Conservation (phyloP, 2,888 invertebrate species). For the Hypomecis atomaria region DNA sequence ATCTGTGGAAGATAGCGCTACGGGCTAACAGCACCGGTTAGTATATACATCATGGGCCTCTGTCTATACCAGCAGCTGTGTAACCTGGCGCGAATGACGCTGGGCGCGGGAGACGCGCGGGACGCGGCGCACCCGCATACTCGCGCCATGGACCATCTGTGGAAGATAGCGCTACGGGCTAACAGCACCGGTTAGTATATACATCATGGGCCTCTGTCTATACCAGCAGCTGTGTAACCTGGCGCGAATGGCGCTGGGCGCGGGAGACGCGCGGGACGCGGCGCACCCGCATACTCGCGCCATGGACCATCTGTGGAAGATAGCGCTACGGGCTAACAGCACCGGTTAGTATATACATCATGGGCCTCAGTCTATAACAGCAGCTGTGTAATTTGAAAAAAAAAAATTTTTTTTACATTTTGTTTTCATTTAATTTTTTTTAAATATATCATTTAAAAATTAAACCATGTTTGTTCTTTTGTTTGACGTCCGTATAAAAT, state of each 20-base stretch:
- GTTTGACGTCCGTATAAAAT: too few relatives aligned
- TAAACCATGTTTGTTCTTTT: too few relatives aligned
- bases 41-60: slow-evolving; percentile 89
- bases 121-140: slow-evolving; percentile 82
- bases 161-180: slow-evolving; percentile 96
- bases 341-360: slow-evolving; percentile 81
- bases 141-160: slow-evolving; percentile 96
- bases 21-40: slow-evolving; percentile 88
- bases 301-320: slow-evolving; percentile 97
- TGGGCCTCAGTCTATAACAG: too few relatives aligned
- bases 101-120: slow-evolving; percentile 87
- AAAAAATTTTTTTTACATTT: too few relatives aligned
- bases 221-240: slow-evolving; percentile 96
- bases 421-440: too few relatives aligned
- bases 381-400: too few relatives aligned
- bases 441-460: too few relatives aligned
- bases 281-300: slow-evolving; percentile 87
- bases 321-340: slow-evolving; percentile 94
- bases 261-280: slow-evolving; percentile 84
- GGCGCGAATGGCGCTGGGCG: slow-evolving; percentile 91
- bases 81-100: slow-evolving; percentile 88
- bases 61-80: slow-evolving; percentile 94
- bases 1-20: slow-evolving; percentile 97
- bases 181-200: slow-evolving; percentile 79
- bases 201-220: slow-evolving; percentile 94